Evolutionary conservation across 2,888 invertebrate species (phyloP).

Genomic region (Heliconius sara): DNA sequence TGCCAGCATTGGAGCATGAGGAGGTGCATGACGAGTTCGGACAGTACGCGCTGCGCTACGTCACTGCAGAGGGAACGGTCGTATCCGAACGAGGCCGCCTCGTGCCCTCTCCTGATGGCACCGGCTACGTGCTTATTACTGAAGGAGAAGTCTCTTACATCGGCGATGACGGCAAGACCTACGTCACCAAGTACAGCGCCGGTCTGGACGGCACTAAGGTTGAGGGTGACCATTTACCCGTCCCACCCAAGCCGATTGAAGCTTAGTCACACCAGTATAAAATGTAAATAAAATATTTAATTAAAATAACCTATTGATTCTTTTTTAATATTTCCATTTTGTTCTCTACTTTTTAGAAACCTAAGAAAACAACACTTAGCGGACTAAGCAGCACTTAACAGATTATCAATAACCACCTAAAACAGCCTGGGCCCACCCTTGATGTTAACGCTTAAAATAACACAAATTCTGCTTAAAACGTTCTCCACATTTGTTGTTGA

Average conservation of each 20-base stretch:
- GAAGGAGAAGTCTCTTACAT: constrained; percentile 66
- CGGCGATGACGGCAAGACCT: constrained; percentile 53
- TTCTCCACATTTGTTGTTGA: too few relatives aligned
- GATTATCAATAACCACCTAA: too few relatives aligned
- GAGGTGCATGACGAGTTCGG: constrained; percentile 62
- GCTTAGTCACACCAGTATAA: constrained; percentile 6
- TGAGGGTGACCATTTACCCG: neutral
- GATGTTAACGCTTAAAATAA: too few relatives aligned
- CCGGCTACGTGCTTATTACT: constrained; percentile 58
- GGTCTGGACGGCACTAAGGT: neutral
- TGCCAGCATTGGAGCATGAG: constrained; percentile 57
- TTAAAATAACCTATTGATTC: neutral
- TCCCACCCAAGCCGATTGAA: neutral
- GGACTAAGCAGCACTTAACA: too few relatives aligned
- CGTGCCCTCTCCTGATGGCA: constrained; percentile 56
- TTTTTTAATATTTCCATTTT: neutral
- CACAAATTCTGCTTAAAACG: too few relatives aligned
- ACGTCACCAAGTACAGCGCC: constrained; percentile 47
- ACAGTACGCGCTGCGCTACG: constrained; percentile 61
- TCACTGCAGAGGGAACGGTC: constrained; percentile 64
- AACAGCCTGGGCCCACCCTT: too few relatives aligned
- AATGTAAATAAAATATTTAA: neutral
- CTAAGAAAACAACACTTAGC: neutral
- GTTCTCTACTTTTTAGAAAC: neutral
- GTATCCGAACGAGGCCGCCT: constrained; percentile 60